Base-by-base conservation (phyloP, 2,797 vertebrate genomes). In the Manis pentadactyla region DNA sequence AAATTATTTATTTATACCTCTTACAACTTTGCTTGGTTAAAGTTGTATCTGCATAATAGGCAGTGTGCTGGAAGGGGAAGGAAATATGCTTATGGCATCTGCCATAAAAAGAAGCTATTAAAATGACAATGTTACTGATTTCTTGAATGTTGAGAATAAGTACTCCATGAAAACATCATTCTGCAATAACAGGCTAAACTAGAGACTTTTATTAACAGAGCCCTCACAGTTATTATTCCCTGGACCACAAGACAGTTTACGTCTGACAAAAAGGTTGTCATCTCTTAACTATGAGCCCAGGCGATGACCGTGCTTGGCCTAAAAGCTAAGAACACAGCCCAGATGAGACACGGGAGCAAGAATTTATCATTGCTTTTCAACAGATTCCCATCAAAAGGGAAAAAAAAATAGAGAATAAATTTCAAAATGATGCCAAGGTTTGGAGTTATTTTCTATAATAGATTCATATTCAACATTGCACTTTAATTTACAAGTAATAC, bases 71-170 rank as follows among this genome's bases (percentile, higher is more conserved):
- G 90, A 97, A 96, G 9, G 55, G 59, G 31, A 87, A 98, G 86
- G 74, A 97, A 95, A 95, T 92, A 98, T 59, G 83, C 81, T 85
- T 34, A 75, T 90, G 78, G 42, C 15, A 96, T 93, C 96, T 94
- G 63, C 86, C n/a, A 96, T 98, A 98, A 97, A 79, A 97, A 88
- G 37, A 90, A 92, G 71, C 25, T 83, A 82, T 96, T 97, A 96
- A 98, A 97, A 89, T 94, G 97, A 85, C 97, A 98, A 68, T 90
- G 93, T 81, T 55, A 87, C 49, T 59, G 68, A 53, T 95, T 96
- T 95, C 88, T 61, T 96, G 55, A 59, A 92, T 89, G 53, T 88
- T 74, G 79, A 97, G 97, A 95, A 79, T 94, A 95, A 59, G 84
- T 92, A 81, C 73, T 95, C 89, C 88, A 90, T 66, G 90, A 96